Base-by-base conservation (phyloP, 2,113 vertebrate genomes). In the Jaculus jaculus region DNA sequence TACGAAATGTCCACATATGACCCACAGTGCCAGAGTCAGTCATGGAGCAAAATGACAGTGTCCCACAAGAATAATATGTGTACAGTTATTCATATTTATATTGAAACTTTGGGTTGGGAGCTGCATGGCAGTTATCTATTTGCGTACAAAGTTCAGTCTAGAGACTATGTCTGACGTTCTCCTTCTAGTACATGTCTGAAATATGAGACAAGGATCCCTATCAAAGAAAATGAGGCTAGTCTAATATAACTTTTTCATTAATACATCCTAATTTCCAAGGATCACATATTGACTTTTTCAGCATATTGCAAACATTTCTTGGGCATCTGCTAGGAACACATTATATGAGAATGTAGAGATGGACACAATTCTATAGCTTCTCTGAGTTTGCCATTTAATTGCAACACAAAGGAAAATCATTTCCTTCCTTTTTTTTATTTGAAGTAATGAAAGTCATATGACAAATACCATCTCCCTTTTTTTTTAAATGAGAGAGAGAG, bases 271-370 rank as follows among this genome's bases (percentile, higher is more conserved):
- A 92, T 85, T 79, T 80, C 87, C 20, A 93, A 28, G 72, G 61
- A 65, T 78, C 58, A 30, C 68, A n/a, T 9, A 74, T 37, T 84
- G 78, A 39, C 32, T 47, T 91, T 95, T 96, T 86, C 60, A 83
- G 58, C 26, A 69, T 91, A 72, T 61, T 79, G 60, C 18, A 8
- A 79, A 34, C 28, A 83, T 63, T 90, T 68, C 34, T 77, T 72
- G 61, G 87, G 26, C 34, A 30, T 84, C 65, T 81, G 79, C 24
- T 90, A 7, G 69, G 13, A 23, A 42, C 77, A 86, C n/a, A 34
- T 34, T 30, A 28, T 12, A 51, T 75, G 30, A 87, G 39, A 23
- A 58, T 60, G 75, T 11, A 51, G 72, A 90, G 24, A 54, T 61
- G 18, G 58, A 34, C 39, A 81, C n/a, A 58, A 54, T n/a, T 89